These are phyloP conservation scores for Lucinisca nassula DNA, from an alignment of 2,888 invertebrate genomes.

Conservation along the genomic window DNA sequence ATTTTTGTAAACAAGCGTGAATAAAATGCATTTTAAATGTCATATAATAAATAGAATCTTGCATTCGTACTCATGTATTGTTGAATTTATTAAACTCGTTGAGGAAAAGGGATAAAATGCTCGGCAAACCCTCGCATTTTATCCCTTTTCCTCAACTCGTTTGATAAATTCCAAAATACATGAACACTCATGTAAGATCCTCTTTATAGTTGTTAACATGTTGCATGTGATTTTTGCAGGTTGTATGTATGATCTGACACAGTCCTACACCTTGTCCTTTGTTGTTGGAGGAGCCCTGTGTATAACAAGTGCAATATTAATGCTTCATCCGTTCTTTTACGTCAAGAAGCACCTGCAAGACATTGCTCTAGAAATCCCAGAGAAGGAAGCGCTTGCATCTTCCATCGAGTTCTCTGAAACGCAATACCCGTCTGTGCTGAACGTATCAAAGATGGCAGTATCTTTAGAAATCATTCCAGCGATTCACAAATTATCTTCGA, in stretches of 20 bases:
- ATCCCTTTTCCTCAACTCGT: too few relatives aligned
- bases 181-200: too few relatives aligned
- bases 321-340: slow-evolving; percentile 68
- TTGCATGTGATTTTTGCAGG: too few relatives aligned
- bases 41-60: too few relatives aligned
- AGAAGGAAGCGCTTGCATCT: slow-evolving; percentile 39
- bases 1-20: too few relatives aligned
- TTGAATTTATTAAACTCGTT: too few relatives aligned
- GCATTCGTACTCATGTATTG: too few relatives aligned
- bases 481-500: not conserved
- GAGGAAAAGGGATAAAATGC: too few relatives aligned
- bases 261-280: slow-evolving; percentile 66
- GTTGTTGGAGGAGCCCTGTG: slow-evolving; percentile 61
- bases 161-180: too few relatives aligned
- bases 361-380: slow-evolving; percentile 20
- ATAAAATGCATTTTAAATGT: too few relatives aligned
- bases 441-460: slow-evolving; percentile 44
- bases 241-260: slow-evolving; percentile 67
- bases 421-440: slow-evolving; percentile 46
- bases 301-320: slow-evolving; percentile 60
- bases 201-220: too few relatives aligned
- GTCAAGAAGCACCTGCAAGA: slow-evolving; percentile 33
- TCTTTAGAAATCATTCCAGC: slow-evolving; percentile 57
- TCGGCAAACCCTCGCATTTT: too few relatives aligned
- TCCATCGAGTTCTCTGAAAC: slow-evolving; percentile 39